Evolutionary conservation across 1,140 invertebrate species (phyloP), one percentile per base, ranked within the genome.

Genomic region (Drosophila albomicans): DNA sequence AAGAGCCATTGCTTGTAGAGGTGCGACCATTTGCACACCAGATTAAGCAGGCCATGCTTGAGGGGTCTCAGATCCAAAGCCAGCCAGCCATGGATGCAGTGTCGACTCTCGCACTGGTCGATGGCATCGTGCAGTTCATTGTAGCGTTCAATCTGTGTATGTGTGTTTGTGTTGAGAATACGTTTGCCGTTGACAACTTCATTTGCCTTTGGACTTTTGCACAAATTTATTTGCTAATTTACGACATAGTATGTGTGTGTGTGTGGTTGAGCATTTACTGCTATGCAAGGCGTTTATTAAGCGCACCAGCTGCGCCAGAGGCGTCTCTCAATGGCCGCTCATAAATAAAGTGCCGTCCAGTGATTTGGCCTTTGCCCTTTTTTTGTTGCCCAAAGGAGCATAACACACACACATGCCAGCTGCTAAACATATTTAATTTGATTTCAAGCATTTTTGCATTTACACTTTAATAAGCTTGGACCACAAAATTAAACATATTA

Each of bases 1-100:
- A 96, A 93, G 0, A 97, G 92, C 93, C 96, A 94, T 48, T 94
- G 94, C 85, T 97, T 97, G 81, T 96, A 95, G 79, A 96, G 93
- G 70, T 95, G 94, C 46, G 95, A 94, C 96, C 96, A 97, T 71
- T 95, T 95, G 82, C 95, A 95, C 65, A 96, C 94, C 69, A 94
- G 94, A 78, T 96, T 95, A 15, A 97, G 94, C 2, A 97, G 92
- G 46, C 93, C 93, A 65, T 96, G 94, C 82, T 96, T 96, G 66
- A 97, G 95, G 38, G 95, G 94, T 67, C 92, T 94, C 3, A 95
- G 82, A 81, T 97, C 95, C 0, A 97, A 92, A 58, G 93, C 92
- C 20, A 97, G 93, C 96, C 96, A 97, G 28, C 93, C 93, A 25
- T 95, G 94, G 81, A 97, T 94, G 68, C 75, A 85, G 16, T 84